phyloP scores from a whole-genome alignment of 1,140 invertebrate species.

The Drusus annulatus region DNA sequence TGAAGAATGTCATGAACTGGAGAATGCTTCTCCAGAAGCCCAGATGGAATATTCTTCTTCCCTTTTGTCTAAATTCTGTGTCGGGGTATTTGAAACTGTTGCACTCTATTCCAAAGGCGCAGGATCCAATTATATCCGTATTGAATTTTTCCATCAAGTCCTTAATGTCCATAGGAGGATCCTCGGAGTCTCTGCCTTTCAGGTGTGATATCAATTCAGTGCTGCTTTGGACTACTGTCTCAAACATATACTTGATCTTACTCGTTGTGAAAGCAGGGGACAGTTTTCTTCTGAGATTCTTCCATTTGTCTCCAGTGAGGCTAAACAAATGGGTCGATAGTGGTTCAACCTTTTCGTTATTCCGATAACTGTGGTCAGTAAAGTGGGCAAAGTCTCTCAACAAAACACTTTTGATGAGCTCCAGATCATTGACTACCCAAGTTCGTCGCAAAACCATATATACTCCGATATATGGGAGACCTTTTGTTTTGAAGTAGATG shows the following conservation, averaged over 20 bases:
- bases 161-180: constrained; percentile 65
- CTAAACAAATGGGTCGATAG: constrained; percentile 67
- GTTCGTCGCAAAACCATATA: constrained; percentile 9
- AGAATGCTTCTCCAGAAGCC: not conserved
- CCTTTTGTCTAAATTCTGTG: constrained; percentile 69
- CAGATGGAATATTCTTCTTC: constrained; percentile 61
- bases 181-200: constrained; percentile 52
- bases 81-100: constrained; percentile 70
- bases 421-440: constrained; percentile 68
- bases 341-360: constrained; percentile 69
- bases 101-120: constrained; percentile 74
- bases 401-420: constrained; percentile 73
- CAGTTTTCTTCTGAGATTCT: constrained; percentile 69
- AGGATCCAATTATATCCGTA: constrained; percentile 73
- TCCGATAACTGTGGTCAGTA: constrained; percentile 69
- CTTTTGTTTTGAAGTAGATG: constrained; percentile 58
- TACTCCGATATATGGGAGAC: not conserved
- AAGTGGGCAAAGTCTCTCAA: constrained; percentile 76
- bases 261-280: constrained; percentile 74
- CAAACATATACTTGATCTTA: constrained; percentile 73
- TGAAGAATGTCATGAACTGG: not conserved
- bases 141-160: constrained; percentile 69
- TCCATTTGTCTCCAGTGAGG: constrained; percentile 71
- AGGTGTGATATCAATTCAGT: constrained; percentile 63
- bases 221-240: constrained; percentile 62